phyloP scores from a whole-genome alignment of 2,797 vertebrate genomes.

The Pangasius larnaudii region DNA sequence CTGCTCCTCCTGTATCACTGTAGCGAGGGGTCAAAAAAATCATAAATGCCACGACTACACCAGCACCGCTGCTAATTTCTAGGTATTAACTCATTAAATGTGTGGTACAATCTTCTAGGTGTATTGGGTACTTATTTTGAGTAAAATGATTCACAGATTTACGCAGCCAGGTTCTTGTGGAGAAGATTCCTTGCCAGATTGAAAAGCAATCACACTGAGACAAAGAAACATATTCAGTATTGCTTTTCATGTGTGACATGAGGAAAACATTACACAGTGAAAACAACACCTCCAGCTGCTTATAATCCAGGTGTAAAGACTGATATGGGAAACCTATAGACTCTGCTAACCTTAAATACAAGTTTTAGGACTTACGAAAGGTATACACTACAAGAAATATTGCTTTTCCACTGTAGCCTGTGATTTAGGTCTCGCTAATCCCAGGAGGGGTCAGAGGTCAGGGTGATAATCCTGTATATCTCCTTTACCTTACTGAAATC shows the following conservation, averaged over 20 bases:
- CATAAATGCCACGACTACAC: too few species aligned
- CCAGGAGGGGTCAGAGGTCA: constrained; percentile 14
- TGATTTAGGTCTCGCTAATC: constrained; percentile 12
- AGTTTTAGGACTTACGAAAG: background rate
- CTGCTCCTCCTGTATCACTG: background rate
- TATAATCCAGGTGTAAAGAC: background rate
- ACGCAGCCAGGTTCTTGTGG: too few species aligned
- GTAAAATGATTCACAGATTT: too few species aligned
- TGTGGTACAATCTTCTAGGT: background rate
- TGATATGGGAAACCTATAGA: background rate
- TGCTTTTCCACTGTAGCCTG: background rate
- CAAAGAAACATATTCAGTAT: too few species aligned
- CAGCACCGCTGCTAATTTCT: too few species aligned
- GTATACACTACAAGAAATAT: background rate
- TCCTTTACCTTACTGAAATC: constrained; percentile 15
- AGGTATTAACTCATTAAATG: too few species aligned
- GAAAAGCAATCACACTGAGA: background rate
- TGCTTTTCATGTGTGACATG: too few species aligned
- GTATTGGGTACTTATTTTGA: background rate
- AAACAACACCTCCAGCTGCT: background rate
- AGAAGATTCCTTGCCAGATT: background rate
- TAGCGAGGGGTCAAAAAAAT: too few species aligned
- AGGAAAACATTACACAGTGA: too few species aligned
- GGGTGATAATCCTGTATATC: background rate
- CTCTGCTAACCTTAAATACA: constrained; percentile 6